A percentile compares a stretch with the other conserved stretches of the same genome.
Evolutionary conservation across 2,888 invertebrate genomes (phyloP).

Genomic region (Macrostomum cliftonense): DNA sequence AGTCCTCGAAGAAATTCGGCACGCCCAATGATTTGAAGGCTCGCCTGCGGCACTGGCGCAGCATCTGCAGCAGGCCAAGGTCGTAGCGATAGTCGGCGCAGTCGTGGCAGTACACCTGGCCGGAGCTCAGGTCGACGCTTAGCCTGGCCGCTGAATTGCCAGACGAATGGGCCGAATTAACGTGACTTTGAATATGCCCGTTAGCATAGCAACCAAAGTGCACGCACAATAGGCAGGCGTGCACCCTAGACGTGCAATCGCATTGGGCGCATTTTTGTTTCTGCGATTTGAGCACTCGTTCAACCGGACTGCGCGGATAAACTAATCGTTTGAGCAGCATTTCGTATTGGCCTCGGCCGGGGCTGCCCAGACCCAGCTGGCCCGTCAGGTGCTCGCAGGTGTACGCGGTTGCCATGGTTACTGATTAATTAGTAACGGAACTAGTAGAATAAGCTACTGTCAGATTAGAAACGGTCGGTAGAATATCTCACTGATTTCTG

Average conservation of each 20-base stretch:
- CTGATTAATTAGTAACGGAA: no score
- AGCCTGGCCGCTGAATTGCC: not conserved
- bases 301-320: no score
- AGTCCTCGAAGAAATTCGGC: not conserved
- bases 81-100: constrained; percentile 85
- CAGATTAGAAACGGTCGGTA: no score
- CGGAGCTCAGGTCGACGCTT: constrained; percentile 64
- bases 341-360: no score
- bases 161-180: constrained; percentile 37
- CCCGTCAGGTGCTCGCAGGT: no score
- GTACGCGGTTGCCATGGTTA: no score
- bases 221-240: constrained; percentile 55
- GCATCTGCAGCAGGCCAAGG: constrained; percentile 44
- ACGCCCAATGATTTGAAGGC: constrained; percentile 16
- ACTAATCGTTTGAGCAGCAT: no score
- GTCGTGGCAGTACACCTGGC: constrained; percentile 66
- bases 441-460: no score
- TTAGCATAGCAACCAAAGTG: constrained; percentile 69
- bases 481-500: no score
- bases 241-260: constrained; percentile 46
- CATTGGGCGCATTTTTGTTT: not conserved
- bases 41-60: constrained; percentile 22
- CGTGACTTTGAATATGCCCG: constrained; percentile 64
- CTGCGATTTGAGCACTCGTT: no score
- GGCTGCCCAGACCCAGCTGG: no score